Conservation (phyloP, 2,113 vertebrate species). For the Callithrix jacchus region DNA sequence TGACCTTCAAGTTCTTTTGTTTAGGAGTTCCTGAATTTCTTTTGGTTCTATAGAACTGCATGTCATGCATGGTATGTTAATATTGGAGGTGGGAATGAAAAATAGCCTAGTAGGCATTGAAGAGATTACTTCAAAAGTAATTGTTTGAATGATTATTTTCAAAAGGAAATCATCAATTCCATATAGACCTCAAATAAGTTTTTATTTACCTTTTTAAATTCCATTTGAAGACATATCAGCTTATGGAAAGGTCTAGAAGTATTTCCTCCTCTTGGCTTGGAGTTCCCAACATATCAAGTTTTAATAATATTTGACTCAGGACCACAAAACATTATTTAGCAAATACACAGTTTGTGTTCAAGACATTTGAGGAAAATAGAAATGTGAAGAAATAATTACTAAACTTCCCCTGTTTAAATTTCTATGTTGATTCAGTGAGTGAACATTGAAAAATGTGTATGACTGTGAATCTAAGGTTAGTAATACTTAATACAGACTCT, state of each 20-base stretch:
- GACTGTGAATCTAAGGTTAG: background rate
- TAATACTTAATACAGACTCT: background rate
- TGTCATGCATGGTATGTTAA: background rate
- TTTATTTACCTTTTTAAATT: background rate
- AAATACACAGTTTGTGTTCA: slow-evolving; percentile 23
- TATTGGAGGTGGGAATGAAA: background rate
- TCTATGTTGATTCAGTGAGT: background rate
- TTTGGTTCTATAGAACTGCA: background rate
- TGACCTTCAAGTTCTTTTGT: background rate
- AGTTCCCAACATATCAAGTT: background rate
- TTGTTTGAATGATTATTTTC: background rate
- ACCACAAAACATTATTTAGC: background rate
- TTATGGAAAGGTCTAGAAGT: slow-evolving; percentile 38
- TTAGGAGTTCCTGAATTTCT: background rate
- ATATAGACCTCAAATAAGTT: background rate
- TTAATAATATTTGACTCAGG: background rate
- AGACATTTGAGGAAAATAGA: slow-evolving; percentile 21
- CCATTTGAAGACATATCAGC: background rate
- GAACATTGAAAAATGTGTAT: background rate
- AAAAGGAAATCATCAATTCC: background rate
- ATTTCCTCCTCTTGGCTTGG: background rate
- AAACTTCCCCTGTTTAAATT: background rate
- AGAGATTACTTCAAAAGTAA: background rate
- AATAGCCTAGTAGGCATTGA: background rate
- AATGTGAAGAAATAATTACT: background rate